phyloP scores from a whole-genome alignment of 2,797 vertebrate species.

The Scarus forsteni region DNA sequence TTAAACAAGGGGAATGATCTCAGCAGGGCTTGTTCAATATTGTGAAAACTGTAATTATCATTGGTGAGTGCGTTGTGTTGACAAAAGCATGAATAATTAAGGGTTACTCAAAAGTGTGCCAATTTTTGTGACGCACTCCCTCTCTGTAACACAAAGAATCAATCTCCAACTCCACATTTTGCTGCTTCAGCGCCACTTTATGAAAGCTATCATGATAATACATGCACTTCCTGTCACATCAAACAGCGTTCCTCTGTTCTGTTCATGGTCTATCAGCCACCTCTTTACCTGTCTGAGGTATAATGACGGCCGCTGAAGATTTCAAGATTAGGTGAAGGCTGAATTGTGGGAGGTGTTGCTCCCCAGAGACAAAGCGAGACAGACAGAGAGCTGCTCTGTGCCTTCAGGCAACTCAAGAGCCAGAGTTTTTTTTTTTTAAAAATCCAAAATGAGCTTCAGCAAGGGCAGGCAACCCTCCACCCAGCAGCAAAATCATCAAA shows the following conservation, averaged over 20 bases:
- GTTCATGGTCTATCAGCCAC: conserved; percentile 57
- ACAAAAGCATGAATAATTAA: background rate
- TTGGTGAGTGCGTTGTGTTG: background rate
- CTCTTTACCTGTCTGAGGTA: conserved; percentile 74
- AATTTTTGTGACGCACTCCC: conserved; percentile 35
- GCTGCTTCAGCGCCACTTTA: conserved; percentile 32
- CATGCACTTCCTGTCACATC: conserved; percentile 30
- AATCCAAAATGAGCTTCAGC: conserved; percentile 84
- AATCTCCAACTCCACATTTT: conserved; percentile 22
- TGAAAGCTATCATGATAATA: conserved; percentile 26
- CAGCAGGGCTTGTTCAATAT: conserved; percentile 3
- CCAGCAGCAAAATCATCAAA: conserved; percentile 87
- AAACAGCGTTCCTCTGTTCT: conserved; percentile 42
- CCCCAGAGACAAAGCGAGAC: conserved; percentile 51
- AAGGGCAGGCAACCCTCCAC: conserved; percentile 82
- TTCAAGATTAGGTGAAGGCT: conserved; percentile 57
- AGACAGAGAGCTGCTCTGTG: conserved; percentile 54
- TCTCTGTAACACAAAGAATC: conserved; percentile 12
- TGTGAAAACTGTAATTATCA: conserved; percentile 7
- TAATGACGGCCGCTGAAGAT: conserved; percentile 70
- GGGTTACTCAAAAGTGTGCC: conserved; percentile 29
- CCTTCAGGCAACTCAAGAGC: conserved; percentile 75
- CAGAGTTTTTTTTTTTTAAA: conserved; percentile 62
- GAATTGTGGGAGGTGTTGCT: conserved; percentile 61
- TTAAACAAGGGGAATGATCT: conserved; percentile 16